A percentile compares a stretch with the other conserved stretches of the same genome.
These are phyloP conservation scores for Pteropus rufus DNA, from an alignment of 2,797 vertebrate species.

Conservation along the genomic window DNA sequence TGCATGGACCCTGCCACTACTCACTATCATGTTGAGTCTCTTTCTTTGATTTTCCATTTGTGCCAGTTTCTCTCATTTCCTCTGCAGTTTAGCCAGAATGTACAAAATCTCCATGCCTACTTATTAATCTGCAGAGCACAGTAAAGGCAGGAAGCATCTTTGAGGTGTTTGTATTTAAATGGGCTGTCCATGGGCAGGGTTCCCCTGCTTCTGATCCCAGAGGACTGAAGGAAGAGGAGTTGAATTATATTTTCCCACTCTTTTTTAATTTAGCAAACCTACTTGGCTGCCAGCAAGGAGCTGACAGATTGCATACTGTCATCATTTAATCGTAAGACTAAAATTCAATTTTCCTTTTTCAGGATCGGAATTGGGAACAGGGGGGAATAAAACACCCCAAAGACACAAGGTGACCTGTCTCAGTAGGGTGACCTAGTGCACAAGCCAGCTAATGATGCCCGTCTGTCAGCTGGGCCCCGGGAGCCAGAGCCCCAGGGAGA, in stretches of 20 bases:
- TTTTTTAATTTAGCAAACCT: slow-evolving; percentile 56
- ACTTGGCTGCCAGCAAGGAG: slow-evolving; percentile 50
- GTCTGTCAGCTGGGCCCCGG: slow-evolving; percentile 56
- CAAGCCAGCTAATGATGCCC: slow-evolving; percentile 53
- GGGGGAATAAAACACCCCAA: slow-evolving; percentile 21
- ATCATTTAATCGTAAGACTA: slow-evolving; percentile 64
- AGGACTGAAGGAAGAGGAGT: not conserved
- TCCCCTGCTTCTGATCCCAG: not conserved
- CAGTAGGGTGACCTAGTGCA: slow-evolving; percentile 55
- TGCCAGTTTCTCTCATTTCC: not conserved
- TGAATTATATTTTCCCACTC: not conserved
- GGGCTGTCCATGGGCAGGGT: not conserved
- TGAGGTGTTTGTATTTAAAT: not conserved
- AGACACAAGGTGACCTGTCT: slow-evolving; percentile 69
- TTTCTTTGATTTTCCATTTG: not conserved
- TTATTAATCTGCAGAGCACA: not conserved
- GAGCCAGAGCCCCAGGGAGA: slow-evolving; percentile 21
- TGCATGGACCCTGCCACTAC: not conserved
- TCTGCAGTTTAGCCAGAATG: not conserved
- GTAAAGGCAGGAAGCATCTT: not conserved
- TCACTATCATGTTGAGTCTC: not conserved
- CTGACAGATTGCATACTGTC: slow-evolving; percentile 69
- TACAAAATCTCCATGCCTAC: not conserved
- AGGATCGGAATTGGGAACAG: slow-evolving; percentile 48
- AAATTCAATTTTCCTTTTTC: slow-evolving; percentile 70